A percentile compares a stretch with the other conserved stretches of the same genome.
phyloP scores from a whole-genome alignment of 1,140 invertebrate species.

The Atta colombica region DNA sequence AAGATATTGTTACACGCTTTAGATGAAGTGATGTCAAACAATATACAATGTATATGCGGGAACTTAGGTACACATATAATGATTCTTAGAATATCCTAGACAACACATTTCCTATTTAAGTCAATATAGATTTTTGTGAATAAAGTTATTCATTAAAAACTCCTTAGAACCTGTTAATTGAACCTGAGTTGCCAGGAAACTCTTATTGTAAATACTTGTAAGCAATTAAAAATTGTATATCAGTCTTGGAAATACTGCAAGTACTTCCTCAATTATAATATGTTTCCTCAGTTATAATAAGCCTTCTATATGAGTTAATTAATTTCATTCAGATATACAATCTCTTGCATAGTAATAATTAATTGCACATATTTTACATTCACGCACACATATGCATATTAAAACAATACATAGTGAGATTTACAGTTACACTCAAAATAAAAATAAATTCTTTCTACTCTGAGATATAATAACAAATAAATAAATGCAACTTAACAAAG shows the following conservation, averaged over 20 bases:
- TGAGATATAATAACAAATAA: neutral
- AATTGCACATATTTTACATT: conserved; percentile 45
- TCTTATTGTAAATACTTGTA: conserved; percentile 28
- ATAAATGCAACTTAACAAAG: conserved; percentile 25
- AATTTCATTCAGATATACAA: neutral
- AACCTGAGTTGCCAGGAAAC: neutral
- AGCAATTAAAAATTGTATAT: neutral
- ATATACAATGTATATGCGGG: conserved; percentile 57
- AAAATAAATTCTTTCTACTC: conserved; percentile 15
- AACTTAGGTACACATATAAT: conserved; percentile 32
- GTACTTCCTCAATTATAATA: conserved; percentile 17
- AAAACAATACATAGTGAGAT: conserved; percentile 51
- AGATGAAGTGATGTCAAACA: conserved; percentile 52
- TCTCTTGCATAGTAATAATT: conserved; percentile 30
- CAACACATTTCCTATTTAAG: conserved; percentile 22
- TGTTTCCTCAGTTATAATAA: conserved; percentile 8
- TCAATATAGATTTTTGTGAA: conserved; percentile 2
- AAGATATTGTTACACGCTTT: conserved; percentile 26
- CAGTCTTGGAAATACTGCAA: conserved; percentile 20
- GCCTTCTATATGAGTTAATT: conserved; percentile 18
- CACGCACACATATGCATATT: conserved; percentile 53
- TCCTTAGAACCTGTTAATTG: conserved; percentile 23
- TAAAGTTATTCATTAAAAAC: conserved; percentile 7
- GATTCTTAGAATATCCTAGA: conserved; percentile 18
- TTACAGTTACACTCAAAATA: conserved; percentile 36